Percentiles rank a stretch among this genome's conserved stretches.
Evolutionary conservation across 2,113 vertebrate species (phyloP).

Genomic region (Leuciscus idus): DNA sequence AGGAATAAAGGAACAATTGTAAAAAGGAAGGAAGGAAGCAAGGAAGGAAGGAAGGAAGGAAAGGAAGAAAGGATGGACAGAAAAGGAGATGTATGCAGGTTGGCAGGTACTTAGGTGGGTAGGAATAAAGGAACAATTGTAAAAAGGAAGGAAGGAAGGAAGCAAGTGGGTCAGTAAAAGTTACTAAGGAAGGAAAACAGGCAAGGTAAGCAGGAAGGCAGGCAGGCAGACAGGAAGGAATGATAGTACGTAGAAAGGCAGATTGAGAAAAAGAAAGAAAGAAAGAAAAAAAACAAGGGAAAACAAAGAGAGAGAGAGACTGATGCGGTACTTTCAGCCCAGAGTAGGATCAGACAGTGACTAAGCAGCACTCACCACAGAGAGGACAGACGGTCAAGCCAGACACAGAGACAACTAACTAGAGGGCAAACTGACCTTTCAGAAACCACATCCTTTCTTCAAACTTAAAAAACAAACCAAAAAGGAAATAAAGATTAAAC

Average conservation of each 20-base stretch:
- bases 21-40: constrained; percentile 4
- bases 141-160: background rate
- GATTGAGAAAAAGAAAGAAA: background rate
- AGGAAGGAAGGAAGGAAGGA: too few relatives aligned
- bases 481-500: constrained; percentile 2
- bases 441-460: constrained; percentile 23
- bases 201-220: constrained; percentile 7
- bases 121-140: too few relatives aligned
- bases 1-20: background rate
- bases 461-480: constrained; percentile 13
- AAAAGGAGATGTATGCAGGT: constrained; percentile 2
- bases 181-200: constrained; percentile 31
- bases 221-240: background rate
- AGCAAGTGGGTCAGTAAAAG: background rate
- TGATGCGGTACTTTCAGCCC: background rate
- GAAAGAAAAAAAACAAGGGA: background rate
- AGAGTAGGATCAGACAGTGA: constrained; percentile 13
- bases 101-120: too few relatives aligned
- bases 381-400: constrained; percentile 6
- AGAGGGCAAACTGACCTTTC: constrained; percentile 34
- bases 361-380: constrained; percentile 7
- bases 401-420: constrained; percentile 2
- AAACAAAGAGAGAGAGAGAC: background rate
- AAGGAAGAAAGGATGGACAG: too few relatives aligned
- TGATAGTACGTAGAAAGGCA: constrained; percentile 34